Evolutionary conservation across 2,888 invertebrate species (phyloP), one percentile per base, ranked within the genome.

Genomic region (Rhodophaea formosa): DNA sequence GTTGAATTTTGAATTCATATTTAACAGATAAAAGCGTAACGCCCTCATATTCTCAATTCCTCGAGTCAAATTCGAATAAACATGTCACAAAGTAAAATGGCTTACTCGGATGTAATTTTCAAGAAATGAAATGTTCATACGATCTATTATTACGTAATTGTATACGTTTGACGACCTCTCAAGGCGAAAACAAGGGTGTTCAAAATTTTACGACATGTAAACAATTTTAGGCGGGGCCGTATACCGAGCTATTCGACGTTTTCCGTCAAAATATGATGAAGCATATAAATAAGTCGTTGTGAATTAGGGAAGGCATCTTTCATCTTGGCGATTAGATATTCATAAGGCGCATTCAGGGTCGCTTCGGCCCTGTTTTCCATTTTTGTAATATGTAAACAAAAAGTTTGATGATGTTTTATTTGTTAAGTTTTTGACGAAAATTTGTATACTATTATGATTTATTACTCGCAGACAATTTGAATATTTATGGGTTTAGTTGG

Each of bases 281-380:
- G 71, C 77, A 78, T 79, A 74, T 80, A 82, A 82, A 84, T 82
- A 83, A 79, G 83, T 83, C 81, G 73, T 76, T 70, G 68, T 74
- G 78, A 82, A 85, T 87, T 85, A 85, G 74, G 77, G 68, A 73
- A 78, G 75, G 72, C 78, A 85, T 87, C 82, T 84, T 82, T 86
- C 83, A 85, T 83, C 78, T 80, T 72, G 82, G 82, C 77, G 80
- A 86, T 87, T 85, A 85, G 83, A 76, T 86, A 86, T 87, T 87
- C 86, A 84, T 86, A 81, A 85, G 81, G 72, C 77, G 74, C 71
- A 72, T 72, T 69, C 65, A 68, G 67, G 69, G 68, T 72, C 67
- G 65, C 70, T 68, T 67, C 67, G 64, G 70, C 72, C 68, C 70
- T 67, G 64, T 60, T 62, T 62, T 57, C 39, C 65, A 80, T 79